Evolutionary conservation across 2,797 vertebrate species (phyloP).

Genomic region (Onychomys leucogaster): DNA sequence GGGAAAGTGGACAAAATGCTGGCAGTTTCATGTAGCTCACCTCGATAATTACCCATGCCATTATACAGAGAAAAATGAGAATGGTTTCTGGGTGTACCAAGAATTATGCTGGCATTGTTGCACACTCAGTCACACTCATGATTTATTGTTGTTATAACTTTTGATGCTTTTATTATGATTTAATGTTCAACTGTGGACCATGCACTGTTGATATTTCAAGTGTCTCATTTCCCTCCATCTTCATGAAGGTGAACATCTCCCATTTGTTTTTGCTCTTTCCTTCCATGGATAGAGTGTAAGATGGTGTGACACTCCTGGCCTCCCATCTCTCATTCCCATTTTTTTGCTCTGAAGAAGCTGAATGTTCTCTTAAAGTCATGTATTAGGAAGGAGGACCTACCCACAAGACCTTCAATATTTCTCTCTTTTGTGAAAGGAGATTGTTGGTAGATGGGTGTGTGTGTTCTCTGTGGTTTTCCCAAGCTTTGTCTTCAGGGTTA

Average conservation of each 20-base stretch:
- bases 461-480: background rate
- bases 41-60: background rate
- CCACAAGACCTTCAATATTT: background rate
- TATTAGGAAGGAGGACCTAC: background rate
- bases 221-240: background rate
- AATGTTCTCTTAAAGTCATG: background rate
- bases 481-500: background rate
- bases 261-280: background rate
- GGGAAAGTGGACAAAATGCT: background rate
- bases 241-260: background rate
- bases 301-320: accelerated
- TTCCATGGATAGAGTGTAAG: background rate
- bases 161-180: background rate
- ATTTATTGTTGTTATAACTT: background rate
- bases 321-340: background rate
- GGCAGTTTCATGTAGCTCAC: background rate
- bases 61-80: background rate
- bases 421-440: background rate
- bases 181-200: background rate
- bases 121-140: background rate
- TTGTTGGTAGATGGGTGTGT: accelerated
- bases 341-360: background rate
- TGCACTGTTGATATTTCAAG: background rate
- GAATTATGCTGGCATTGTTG: accelerated
- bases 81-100: background rate